Conservation (phyloP, 2,797 vertebrate genomes). For the Peromyscus eremicus region DNA sequence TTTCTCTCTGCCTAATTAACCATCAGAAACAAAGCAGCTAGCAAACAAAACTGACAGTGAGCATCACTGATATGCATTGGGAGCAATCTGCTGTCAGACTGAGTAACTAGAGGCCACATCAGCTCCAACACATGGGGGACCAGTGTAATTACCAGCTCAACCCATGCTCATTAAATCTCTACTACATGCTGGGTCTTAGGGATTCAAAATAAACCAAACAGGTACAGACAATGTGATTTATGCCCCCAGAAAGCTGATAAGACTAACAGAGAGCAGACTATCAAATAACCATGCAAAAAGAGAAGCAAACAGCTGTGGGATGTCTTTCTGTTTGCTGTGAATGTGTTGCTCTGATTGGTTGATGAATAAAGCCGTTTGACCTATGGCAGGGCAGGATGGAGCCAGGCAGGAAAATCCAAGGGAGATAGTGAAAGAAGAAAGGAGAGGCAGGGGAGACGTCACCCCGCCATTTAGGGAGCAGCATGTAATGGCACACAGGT, state of each 20-base stretch:
- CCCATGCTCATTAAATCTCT: not conserved
- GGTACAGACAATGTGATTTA: not conserved
- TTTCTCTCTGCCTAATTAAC: not conserved
- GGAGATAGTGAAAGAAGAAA: too few relatives aligned
- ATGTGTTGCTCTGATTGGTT: too few relatives aligned
- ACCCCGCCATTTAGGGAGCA: too few relatives aligned
- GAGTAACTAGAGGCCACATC: not conserved
- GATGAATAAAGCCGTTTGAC: too few relatives aligned
- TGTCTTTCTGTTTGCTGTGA: too few relatives aligned
- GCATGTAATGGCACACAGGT: too few relatives aligned
- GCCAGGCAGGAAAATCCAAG: too few relatives aligned
- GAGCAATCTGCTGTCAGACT: not conserved
- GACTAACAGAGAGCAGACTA: not conserved
- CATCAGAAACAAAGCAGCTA: not conserved
- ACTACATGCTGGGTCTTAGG: not conserved
- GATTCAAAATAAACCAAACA: not conserved
- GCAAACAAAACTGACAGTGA: not conserved
- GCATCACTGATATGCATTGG: not conserved
- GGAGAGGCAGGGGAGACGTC: too few relatives aligned
- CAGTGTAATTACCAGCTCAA: not conserved
- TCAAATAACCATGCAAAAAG: not conserved
- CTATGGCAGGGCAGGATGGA: too few relatives aligned
- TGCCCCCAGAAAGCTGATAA: not conserved
- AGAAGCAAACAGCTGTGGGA: not conserved
- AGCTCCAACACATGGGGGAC: not conserved